Conservation (phyloP, 2,888 invertebrate species). For the Marronus borbonicus region DNA sequence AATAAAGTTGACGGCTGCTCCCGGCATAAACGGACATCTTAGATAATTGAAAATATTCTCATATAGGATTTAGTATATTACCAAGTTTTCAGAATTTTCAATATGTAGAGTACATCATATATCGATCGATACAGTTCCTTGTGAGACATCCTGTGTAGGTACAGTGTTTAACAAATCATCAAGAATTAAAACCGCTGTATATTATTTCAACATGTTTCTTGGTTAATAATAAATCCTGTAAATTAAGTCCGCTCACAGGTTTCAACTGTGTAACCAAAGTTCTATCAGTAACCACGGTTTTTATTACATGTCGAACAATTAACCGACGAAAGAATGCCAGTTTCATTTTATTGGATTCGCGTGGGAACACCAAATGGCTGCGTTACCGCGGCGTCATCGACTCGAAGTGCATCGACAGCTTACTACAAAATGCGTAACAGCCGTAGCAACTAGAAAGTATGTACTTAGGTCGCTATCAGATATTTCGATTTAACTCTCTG, state of each 20-base stretch:
- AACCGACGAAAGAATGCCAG: conserved; percentile 23
- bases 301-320: conserved; percentile 37
- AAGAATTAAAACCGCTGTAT: no score
- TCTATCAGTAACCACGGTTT: conserved; percentile 13
- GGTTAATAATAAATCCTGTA: background rate
- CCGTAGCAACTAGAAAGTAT: conserved; percentile 9
- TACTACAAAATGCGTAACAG: background rate
- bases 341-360: conserved; percentile 38
- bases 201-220: no score
- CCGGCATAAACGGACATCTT: no score
- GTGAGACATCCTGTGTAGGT: no score
- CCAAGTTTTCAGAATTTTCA: no score
- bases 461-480: background rate
- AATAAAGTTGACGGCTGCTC: no score
- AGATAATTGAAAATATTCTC: no score
- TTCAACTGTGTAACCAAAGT: background rate
- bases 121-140: no score
- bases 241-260: background rate
- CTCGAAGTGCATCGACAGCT: conserved; percentile 5
- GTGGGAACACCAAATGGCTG: conserved; percentile 30
- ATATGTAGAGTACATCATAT: no score
- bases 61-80: no score
- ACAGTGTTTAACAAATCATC: no score
- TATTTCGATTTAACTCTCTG: conserved; percentile 18
- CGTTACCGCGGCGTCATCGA: conserved; percentile 6